Conservation (phyloP, 2,797 vertebrate genomes). For the Scleropages formosus region DNA sequence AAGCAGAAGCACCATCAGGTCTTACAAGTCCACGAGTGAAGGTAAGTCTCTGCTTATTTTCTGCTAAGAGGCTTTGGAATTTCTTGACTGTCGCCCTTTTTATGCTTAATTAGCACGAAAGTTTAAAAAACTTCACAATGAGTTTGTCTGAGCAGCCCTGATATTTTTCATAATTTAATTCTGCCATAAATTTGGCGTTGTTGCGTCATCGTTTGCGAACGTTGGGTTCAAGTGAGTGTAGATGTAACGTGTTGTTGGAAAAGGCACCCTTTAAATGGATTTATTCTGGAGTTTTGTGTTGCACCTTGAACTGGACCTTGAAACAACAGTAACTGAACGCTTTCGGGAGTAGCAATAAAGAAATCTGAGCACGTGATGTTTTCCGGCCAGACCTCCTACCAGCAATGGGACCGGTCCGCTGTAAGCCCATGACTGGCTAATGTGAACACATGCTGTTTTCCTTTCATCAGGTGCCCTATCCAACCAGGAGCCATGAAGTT, state of each 20-base stretch:
- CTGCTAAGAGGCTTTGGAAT: not conserved
- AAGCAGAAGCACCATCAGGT: constrained; percentile 25
- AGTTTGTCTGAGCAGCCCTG: not conserved
- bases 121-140: not conserved
- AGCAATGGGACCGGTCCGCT: not conserved
- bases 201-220: not conserved
- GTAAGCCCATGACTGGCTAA: not conserved
- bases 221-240: not conserved
- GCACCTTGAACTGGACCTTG: not conserved
- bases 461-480: constrained; percentile 42
- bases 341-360: not conserved
- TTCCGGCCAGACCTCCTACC: not conserved
- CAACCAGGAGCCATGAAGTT: constrained; percentile 63
- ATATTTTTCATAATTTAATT: not conserved
- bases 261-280: no score
- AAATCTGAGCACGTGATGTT: not conserved
- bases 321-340: not conserved
- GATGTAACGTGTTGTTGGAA: not conserved
- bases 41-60: constrained; percentile 12
- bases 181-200: constrained; percentile 13
- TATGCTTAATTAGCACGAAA: constrained; percentile 42
- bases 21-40: constrained; percentile 15
- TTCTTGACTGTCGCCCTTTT: constrained; percentile 44
- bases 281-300: no score
- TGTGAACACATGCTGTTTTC: not conserved